Conservation (phyloP, 2,888 invertebrate species). For the Lamellibrachia satsuma region DNA sequence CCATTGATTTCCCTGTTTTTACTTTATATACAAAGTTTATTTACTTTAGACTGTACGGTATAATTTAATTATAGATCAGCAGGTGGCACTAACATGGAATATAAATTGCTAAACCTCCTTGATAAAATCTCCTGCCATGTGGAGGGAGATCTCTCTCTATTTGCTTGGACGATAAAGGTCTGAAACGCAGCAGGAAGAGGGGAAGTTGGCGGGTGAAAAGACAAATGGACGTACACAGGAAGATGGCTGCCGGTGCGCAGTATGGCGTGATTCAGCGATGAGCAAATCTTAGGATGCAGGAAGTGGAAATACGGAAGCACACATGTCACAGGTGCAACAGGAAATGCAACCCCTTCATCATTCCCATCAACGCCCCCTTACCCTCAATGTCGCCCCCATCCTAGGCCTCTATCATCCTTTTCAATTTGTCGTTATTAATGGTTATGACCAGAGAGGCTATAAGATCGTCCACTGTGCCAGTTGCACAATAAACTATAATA, state of each 20-base stretch:
- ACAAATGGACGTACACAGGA: not conserved
- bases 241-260: not conserved
- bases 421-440: not conserved
- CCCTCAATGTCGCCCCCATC: not conserved
- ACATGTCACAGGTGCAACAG: not conserved
- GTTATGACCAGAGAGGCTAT: not conserved
- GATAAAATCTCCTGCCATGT: too few species aligned
- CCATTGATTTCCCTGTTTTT: too few species aligned
- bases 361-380: not conserved
- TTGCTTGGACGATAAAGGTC: not conserved
- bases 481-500: too few species aligned
- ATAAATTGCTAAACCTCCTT: too few species aligned
- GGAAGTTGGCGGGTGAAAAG: not conserved
- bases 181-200: not conserved
- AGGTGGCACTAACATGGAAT: too few species aligned
- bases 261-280: not conserved
- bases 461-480: too few species aligned
- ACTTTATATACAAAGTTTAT: too few species aligned
- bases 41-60: too few species aligned
- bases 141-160: too few species aligned
- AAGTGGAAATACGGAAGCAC: not conserved
- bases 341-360: not conserved
- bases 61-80: too few species aligned
- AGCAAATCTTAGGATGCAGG: not conserved
- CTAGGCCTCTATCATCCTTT: not conserved